Evolutionary conservation across 2,888 invertebrate genomes (phyloP).

Genomic region (Labia minor): DNA sequence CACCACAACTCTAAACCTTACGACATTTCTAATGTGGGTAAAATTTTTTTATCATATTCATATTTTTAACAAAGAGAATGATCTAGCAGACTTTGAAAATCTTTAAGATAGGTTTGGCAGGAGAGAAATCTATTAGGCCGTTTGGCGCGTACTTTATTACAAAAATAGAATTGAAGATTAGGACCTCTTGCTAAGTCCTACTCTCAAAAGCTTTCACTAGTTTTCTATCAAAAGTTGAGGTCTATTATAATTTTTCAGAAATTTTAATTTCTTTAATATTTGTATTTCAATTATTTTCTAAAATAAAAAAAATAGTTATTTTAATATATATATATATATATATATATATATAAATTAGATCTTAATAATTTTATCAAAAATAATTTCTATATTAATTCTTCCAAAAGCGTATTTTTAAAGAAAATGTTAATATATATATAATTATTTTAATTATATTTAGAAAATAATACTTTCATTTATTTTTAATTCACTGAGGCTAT

Average conservation of each 20-base stretch:
- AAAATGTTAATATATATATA: too few relatives aligned
- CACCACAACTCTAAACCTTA: slow-evolving; percentile 36
- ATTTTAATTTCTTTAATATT: not conserved
- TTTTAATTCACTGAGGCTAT: too few relatives aligned
- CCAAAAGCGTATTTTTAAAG: too few relatives aligned
- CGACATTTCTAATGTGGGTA: slow-evolving; percentile 41
- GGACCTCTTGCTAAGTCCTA: not conserved
- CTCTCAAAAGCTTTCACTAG: too few relatives aligned
- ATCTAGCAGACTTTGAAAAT: not conserved
- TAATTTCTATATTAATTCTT: too few relatives aligned
- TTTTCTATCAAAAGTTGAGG: too few relatives aligned
- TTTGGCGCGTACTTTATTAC: not conserved
- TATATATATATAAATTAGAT: not conserved
- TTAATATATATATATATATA: not conserved
- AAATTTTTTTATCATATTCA: not conserved
- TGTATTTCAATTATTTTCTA: not conserved
- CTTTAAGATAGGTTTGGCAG: not conserved
- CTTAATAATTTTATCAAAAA: not conserved
- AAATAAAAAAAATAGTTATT: not conserved
- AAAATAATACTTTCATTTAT: too few relatives aligned
- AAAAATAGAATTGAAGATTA: not conserved
- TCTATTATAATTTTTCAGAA: too few relatives aligned
- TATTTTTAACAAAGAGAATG: not conserved
- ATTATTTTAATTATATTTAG: too few relatives aligned
- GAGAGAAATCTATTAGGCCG: not conserved